These are phyloP conservation scores for Zosterops hypoxanthus DNA, from an alignment of 2,113 vertebrate genomes.

Conservation along the genomic window DNA sequence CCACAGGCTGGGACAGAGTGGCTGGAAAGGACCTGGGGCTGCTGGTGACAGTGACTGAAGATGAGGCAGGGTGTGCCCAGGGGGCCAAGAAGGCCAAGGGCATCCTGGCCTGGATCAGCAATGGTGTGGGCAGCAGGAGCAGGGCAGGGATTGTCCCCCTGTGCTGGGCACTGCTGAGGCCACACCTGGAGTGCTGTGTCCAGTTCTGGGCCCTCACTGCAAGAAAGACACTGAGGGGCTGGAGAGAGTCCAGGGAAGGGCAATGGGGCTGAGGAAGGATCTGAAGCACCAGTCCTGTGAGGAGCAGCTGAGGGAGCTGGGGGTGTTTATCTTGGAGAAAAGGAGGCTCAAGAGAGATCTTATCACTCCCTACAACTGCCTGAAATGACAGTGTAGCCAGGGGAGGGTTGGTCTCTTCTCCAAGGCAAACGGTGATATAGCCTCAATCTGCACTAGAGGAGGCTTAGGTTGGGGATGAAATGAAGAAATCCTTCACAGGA, in stretches of 20 bases:
- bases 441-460: not conserved
- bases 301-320: not conserved
- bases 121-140: not conserved
- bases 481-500: not conserved
- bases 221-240: not conserved
- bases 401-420: not conserved
- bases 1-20: not conserved
- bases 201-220: not conserved
- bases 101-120: not conserved
- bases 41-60: not conserved
- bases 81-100: too few relatives aligned
- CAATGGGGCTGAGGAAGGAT: not conserved
- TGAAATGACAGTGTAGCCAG: fast-evolving
- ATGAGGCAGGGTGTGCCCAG: not conserved
- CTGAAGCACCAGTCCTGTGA: not conserved
- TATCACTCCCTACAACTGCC: fast-evolving
- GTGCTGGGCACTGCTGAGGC: not conserved
- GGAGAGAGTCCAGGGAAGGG: not conserved
- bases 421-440: not conserved
- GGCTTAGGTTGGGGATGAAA: not conserved
- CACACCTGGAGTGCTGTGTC: not conserved
- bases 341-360: fast-evolving
- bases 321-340: not conserved
- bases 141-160: not conserved
- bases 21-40: not conserved